These are phyloP conservation scores for Pseudoips prasinana DNA, from an alignment of 2,888 invertebrate genomes.

Conservation along the genomic window DNA sequence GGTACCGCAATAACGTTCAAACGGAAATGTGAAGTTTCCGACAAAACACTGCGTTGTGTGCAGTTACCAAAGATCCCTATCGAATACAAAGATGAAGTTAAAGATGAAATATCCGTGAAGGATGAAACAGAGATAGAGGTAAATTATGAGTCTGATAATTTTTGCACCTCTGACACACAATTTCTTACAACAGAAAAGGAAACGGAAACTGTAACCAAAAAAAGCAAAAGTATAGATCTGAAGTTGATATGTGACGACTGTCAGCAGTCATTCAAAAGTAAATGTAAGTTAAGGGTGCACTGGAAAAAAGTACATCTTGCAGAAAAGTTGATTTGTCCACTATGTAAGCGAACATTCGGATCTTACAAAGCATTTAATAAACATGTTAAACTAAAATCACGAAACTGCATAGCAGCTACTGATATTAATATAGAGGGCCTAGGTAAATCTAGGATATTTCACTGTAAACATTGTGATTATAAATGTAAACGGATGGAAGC, in stretches of 20 bases:
- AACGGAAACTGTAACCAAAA: too few relatives aligned
- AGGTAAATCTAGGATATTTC: constrained; percentile 41
- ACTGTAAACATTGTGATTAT: constrained; percentile 51
- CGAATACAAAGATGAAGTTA: too few relatives aligned
- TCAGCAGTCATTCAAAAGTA: constrained; percentile 39
- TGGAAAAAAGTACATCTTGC: constrained; percentile 42
- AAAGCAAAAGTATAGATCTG: constrained; percentile 11
- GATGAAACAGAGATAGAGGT: too few relatives aligned
- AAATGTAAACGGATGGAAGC: constrained; percentile 42
- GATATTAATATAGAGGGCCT: constrained; percentile 46
- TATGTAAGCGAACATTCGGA: constrained; percentile 46
- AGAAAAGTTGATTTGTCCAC: constrained; percentile 32
- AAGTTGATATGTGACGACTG: constrained; percentile 39
- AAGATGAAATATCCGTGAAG: too few relatives aligned
- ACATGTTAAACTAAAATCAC: constrained; percentile 36
- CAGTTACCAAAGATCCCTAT: too few relatives aligned
- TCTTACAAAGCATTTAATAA: constrained; percentile 40
- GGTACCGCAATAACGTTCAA: constrained; percentile 58
- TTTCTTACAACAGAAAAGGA: too few relatives aligned
- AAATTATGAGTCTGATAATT: too few relatives aligned
- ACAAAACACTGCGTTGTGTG: constrained; percentile 39
- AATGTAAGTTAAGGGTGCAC: constrained; percentile 46
- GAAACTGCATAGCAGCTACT: constrained; percentile 38
- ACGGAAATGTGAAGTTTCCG: constrained; percentile 55
- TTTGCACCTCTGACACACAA: too few relatives aligned